Percentiles rank a stretch among this genome's conserved stretches.
phyloP scores from a whole-genome alignment of 1,140 invertebrate species.

The Tetramorium alpestre region DNA sequence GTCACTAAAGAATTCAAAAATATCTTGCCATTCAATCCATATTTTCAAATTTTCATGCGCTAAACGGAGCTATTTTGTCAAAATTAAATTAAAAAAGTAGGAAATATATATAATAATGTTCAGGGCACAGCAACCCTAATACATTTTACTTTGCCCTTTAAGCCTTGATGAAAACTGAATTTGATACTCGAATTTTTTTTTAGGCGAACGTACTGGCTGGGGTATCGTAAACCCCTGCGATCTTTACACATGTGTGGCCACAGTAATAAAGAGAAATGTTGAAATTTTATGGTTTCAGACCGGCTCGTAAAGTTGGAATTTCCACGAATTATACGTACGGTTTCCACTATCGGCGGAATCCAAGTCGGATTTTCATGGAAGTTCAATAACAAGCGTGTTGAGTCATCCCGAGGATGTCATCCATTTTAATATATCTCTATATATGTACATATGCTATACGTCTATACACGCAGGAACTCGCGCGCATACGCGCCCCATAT shows the following conservation, averaged over 20 bases:
- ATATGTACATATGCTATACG: neutral
- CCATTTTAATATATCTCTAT: constrained; percentile 2
- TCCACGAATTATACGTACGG: constrained; percentile 7
- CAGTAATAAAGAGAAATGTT: constrained; percentile 51
- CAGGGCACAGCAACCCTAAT: no score
- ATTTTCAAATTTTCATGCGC: neutral
- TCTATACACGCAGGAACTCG: neutral
- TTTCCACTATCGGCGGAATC: neutral
- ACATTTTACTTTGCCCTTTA: neutral
- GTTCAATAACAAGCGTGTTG: constrained; percentile 13
- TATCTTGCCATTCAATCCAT: neutral
- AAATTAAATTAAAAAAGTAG: neutral
- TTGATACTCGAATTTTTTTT: neutral
- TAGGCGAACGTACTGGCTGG: neutral
- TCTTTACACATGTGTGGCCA: neutral
- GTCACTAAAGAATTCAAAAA: neutral
- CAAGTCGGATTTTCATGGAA: constrained; percentile 34
- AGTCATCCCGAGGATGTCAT: neutral
- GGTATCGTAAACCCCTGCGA: neutral
- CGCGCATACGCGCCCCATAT: neutral
- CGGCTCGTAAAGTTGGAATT: constrained; percentile 43
- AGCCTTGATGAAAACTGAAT: neutral
- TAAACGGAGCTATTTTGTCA: neutral
- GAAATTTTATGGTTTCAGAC: constrained; percentile 51
- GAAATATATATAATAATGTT: constrained; percentile 1